These are phyloP conservation scores for Plebejus argus DNA, from an alignment of 2,888 invertebrate genomes.

Conservation along the genomic window DNA sequence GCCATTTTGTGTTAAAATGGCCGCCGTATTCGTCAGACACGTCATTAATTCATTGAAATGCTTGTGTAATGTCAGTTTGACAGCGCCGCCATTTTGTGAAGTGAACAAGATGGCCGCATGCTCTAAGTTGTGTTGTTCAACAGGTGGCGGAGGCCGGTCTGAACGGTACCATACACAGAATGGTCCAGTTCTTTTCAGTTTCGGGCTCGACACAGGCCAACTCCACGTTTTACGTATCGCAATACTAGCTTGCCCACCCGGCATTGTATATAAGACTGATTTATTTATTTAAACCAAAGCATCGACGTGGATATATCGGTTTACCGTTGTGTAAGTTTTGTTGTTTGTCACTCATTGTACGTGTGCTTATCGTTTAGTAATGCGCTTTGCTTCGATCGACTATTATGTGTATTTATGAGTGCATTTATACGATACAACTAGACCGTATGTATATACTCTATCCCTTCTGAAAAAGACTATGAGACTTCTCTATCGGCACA, in stretches of 20 bases:
- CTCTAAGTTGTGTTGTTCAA: conserved; percentile 78
- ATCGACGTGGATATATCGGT: conserved; percentile 68
- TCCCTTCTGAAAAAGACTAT: conserved; percentile 1
- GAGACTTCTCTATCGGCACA: conserved; percentile 26
- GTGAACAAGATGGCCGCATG: conserved; percentile 61
- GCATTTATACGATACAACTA: conserved; percentile 23
- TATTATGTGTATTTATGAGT: conserved; percentile 30
- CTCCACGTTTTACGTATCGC: conserved; percentile 83
- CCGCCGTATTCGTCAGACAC: conserved; percentile 24
- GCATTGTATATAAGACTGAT: conserved; percentile 78
- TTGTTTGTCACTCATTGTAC: conserved; percentile 78
- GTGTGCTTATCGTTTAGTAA: conserved; percentile 73
- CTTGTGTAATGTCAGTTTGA: conserved; percentile 8
- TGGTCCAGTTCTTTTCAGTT: conserved; percentile 84
- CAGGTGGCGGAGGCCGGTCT: conserved; percentile 83
- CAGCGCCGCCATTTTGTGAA: conserved; percentile 45
- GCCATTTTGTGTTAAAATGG: conserved; percentile 32
- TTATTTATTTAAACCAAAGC: conserved; percentile 72
- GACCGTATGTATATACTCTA: background rate
- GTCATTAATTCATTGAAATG: conserved; percentile 23
- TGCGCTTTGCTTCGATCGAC: conserved; percentile 67
- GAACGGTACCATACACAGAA: conserved; percentile 83
- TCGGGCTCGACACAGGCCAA: conserved; percentile 82
- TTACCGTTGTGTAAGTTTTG: conserved; percentile 78
- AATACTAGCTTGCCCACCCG: conserved; percentile 73